Conservation (phyloP, 2,797 vertebrate genomes). For the Crypturellus tataupa region DNA sequence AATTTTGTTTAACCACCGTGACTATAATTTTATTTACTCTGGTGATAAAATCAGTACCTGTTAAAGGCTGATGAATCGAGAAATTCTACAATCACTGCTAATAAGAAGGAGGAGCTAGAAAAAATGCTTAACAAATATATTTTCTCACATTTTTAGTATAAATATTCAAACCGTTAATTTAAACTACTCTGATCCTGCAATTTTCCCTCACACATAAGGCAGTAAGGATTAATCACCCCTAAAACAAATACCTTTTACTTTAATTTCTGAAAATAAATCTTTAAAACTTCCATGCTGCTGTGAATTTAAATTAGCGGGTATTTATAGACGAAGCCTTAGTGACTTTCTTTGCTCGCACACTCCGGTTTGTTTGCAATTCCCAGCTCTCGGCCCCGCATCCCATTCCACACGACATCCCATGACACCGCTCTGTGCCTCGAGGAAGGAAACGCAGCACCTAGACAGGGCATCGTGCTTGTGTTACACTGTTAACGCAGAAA, state of each 20-base stretch:
- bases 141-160: not conserved
- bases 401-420: not conserved
- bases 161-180: not conserved
- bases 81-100: not conserved
- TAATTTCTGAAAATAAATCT: constrained; percentile 61
- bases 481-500: not conserved
- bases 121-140: not conserved
- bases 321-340: constrained; percentile 36
- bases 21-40: constrained; percentile 8
- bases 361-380: constrained; percentile 25
- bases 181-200: constrained; percentile 6
- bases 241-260: constrained; percentile 59
- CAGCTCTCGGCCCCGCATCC: not conserved
- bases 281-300: constrained; percentile 31
- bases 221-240: constrained; percentile 32
- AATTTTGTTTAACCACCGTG: not conserved
- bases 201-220: constrained; percentile 44
- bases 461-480: not conserved
- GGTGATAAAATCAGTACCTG: not conserved
- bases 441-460: not conserved
- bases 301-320: constrained; percentile 53
- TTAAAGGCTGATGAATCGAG: not conserved
- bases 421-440: not conserved
- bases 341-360: constrained; percentile 36
- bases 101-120: not conserved